Percentiles rank a stretch among this genome's conserved stretches.
Evolutionary conservation across 2,797 vertebrate genomes (phyloP).

Genomic region (Schizothorax lantsangensis): DNA sequence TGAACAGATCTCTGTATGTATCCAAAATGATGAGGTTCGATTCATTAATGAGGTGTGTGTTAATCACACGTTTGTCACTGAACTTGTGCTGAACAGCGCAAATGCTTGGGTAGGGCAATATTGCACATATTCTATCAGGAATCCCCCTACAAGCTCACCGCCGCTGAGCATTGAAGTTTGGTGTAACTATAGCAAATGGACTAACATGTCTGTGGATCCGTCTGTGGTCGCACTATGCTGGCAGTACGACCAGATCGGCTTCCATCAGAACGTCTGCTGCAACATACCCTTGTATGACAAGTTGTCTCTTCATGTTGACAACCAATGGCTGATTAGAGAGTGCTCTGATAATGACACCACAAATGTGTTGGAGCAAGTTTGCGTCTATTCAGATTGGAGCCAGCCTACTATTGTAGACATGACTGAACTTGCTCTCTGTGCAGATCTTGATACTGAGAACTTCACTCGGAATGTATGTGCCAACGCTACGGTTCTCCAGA

Average conservation of each 20-base stretch:
- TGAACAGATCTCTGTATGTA: constrained; percentile 70
- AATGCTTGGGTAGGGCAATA: constrained; percentile 71
- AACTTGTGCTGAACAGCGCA: constrained; percentile 63
- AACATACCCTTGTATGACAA: constrained; percentile 66
- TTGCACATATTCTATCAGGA: constrained; percentile 64
- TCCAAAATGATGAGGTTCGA: constrained; percentile 68
- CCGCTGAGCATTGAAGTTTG: background rate
- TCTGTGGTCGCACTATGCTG: constrained; percentile 79
- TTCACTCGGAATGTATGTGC: constrained; percentile 78
- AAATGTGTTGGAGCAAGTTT: constrained; percentile 66
- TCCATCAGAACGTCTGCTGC: constrained; percentile 79
- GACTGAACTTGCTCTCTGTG: constrained; percentile 80
- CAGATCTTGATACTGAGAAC: constrained; percentile 74
- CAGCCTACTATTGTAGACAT: constrained; percentile 79
- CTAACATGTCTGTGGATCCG: constrained; percentile 66
- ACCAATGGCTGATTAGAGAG: constrained; percentile 74
- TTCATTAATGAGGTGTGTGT: constrained; percentile 73
- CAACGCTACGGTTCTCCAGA: constrained; percentile 73
- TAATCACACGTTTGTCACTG: constrained; percentile 70
- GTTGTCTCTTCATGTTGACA: constrained; percentile 69
- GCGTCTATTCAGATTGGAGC: constrained; percentile 77
- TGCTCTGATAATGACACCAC: constrained; percentile 69
- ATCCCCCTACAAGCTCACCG: constrained; percentile 20
- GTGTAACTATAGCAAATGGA: constrained; percentile 79
- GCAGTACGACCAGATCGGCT: constrained; percentile 72